Conservation (phyloP, 2,113 vertebrate genomes). For the Lamprotornis superbus region DNA sequence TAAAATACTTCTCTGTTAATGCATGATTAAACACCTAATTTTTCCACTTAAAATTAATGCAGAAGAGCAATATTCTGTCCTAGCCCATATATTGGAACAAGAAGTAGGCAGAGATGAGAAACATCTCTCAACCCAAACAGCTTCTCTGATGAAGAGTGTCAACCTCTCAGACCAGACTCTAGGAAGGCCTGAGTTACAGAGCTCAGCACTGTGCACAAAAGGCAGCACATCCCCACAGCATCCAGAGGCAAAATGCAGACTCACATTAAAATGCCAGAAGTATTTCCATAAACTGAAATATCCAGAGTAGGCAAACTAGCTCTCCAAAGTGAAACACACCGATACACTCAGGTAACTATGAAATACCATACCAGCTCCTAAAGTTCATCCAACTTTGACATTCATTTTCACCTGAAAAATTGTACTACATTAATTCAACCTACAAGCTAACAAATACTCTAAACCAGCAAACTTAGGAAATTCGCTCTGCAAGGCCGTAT, state of each 20-base stretch:
- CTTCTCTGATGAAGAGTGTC: not conserved
- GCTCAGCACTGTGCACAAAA: not conserved
- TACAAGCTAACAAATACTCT: not conserved
- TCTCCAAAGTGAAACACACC: not conserved
- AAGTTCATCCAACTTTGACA: not conserved
- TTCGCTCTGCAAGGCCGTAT: not conserved
- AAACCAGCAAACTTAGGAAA: not conserved
- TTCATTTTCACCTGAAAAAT: not conserved
- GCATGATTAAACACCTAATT: not conserved
- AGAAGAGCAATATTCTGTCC: not conserved
- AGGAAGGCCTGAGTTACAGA: not conserved
- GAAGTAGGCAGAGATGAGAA: not conserved
- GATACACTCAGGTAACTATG: not conserved
- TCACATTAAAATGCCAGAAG: not conserved
- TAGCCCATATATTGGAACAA: not conserved
- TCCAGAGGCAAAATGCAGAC: not conserved
- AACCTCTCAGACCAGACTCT: not conserved
- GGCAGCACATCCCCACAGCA: not conserved
- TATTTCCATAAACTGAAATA: not conserved
- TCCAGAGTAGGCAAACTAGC: not conserved
- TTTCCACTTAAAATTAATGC: not conserved
- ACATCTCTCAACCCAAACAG: accelerated
- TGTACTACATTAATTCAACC: accelerated
- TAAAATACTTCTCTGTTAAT: not conserved
- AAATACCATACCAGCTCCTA: not conserved